Conservation (phyloP, 2,797 vertebrate species). For the Rachycentron canadum region DNA sequence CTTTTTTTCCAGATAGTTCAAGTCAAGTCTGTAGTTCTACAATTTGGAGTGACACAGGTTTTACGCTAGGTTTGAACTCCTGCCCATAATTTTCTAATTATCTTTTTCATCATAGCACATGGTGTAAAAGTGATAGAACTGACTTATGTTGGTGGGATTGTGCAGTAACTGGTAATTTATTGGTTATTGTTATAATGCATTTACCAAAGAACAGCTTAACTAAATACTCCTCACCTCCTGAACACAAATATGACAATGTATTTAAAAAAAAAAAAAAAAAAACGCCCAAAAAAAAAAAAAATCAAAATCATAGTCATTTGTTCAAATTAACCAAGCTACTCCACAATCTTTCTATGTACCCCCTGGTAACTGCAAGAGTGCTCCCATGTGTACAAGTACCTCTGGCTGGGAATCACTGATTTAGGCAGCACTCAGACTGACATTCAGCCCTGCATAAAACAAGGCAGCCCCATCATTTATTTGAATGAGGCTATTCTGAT, state of each 20-base stretch:
- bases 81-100: background rate
- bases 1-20: background rate
- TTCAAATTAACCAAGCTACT: slow-evolving; percentile 37
- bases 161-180: slow-evolving; percentile 1
- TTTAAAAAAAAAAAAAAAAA: no score
- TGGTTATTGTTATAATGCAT: slow-evolving; percentile 1
- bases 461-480: slow-evolving; percentile 31
- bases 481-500: slow-evolving; percentile 36
- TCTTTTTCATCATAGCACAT: background rate
- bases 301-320: slow-evolving; percentile 22
- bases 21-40: no score
- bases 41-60: background rate
- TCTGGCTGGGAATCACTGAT: slow-evolving; percentile 23
- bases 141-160: background rate
- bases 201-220: background rate
- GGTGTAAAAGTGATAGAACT: background rate
- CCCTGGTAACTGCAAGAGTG: slow-evolving; percentile 14
- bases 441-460: slow-evolving; percentile 29
- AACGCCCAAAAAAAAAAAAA: no score
- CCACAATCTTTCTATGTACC: slow-evolving; percentile 3
- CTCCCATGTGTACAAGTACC: slow-evolving; percentile 23
- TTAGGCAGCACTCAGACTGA: slow-evolving; percentile 17
- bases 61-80: no score
- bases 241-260: background rate
- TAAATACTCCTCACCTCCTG: background rate